Conservation (phyloP, 2,888 invertebrate genomes). For the Cybosia mesomella region DNA sequence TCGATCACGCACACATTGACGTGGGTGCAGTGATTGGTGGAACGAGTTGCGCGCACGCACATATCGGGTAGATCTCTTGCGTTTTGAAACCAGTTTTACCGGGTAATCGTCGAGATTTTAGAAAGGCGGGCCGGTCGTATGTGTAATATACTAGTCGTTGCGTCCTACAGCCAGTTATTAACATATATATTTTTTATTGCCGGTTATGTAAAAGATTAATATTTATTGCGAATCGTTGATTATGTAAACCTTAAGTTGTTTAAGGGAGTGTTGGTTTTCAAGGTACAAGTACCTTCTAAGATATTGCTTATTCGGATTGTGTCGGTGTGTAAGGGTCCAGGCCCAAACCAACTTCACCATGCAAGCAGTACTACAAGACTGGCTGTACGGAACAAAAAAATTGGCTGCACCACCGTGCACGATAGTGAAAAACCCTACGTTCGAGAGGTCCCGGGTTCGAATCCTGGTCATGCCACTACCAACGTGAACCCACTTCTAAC, state of each 20-base stretch:
- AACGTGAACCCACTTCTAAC: no score
- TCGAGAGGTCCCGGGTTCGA: no score
- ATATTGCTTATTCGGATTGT: not conserved
- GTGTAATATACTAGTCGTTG: slow-evolving; percentile 67
- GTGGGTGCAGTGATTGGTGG: slow-evolving; percentile 58
- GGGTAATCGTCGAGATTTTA: slow-evolving; percentile 83
- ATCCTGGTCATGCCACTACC: no score
- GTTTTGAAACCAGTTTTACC: slow-evolving; percentile 79
- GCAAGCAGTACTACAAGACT: no score
- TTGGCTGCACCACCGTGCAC: no score
- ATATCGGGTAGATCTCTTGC: slow-evolving; percentile 57
- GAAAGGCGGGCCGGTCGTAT: slow-evolving; percentile 75
- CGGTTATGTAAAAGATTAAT: slow-evolving; percentile 57
- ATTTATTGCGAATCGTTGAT: slow-evolving; percentile 43
- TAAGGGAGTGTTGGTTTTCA: slow-evolving; percentile 10
- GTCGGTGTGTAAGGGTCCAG: not conserved
- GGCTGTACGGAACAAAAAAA: no score
- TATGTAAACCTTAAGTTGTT: slow-evolving; percentile 7
- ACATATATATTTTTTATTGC: slow-evolving; percentile 51
- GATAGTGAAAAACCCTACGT: no score
- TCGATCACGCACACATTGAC: slow-evolving; percentile 54
- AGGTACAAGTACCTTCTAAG: slow-evolving; percentile 1
- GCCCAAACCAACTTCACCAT: no score
- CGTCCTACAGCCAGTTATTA: slow-evolving; percentile 49
- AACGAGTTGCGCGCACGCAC: slow-evolving; percentile 67